Percentiles rank a stretch among this genome's conserved stretches.
Conservation (phyloP, 2,888 invertebrate species). For the Eudemis profundana region DNA sequence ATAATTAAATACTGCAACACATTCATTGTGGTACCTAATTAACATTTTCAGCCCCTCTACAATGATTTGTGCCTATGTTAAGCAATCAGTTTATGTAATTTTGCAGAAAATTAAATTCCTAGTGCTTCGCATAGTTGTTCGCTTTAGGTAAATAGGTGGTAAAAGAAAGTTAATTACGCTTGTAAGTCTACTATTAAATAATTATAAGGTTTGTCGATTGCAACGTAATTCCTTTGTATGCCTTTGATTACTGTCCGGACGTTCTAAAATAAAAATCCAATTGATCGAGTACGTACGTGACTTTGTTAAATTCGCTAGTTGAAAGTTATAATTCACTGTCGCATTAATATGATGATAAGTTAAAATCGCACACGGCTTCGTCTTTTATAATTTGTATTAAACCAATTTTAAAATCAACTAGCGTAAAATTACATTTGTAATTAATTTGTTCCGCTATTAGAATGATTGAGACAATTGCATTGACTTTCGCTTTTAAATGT, state of each 20-base stretch:
- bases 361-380: slow-evolving; percentile 7
- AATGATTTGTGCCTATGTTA: slow-evolving; percentile 17
- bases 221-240: background rate
- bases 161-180: slow-evolving; percentile 26
- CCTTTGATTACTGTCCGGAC: background rate
- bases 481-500: slow-evolving; percentile 37
- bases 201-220: background rate
- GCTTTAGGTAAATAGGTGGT: slow-evolving; percentile 7
- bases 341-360: slow-evolving; percentile 22
- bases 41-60: slow-evolving; percentile 23
- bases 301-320: background rate
- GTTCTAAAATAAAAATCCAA: background rate
- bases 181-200: slow-evolving; percentile 1
- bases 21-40: slow-evolving; percentile 27
- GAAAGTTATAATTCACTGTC: slow-evolving; percentile 26
- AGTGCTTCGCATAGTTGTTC: slow-evolving; percentile 29
- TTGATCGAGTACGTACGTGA: slow-evolving; percentile 23
- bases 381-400: slow-evolving; percentile 31
- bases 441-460: slow-evolving; percentile 41
- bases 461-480: slow-evolving; percentile 16
- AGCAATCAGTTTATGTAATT: slow-evolving; percentile 31
- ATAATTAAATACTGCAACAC: slow-evolving; percentile 42
- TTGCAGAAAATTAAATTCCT: slow-evolving; percentile 8
- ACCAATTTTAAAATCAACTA: slow-evolving; percentile 43
- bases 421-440: slow-evolving; percentile 47